phyloP scores from a whole-genome alignment of 2,888 invertebrate species.

The Fragum fragum region DNA sequence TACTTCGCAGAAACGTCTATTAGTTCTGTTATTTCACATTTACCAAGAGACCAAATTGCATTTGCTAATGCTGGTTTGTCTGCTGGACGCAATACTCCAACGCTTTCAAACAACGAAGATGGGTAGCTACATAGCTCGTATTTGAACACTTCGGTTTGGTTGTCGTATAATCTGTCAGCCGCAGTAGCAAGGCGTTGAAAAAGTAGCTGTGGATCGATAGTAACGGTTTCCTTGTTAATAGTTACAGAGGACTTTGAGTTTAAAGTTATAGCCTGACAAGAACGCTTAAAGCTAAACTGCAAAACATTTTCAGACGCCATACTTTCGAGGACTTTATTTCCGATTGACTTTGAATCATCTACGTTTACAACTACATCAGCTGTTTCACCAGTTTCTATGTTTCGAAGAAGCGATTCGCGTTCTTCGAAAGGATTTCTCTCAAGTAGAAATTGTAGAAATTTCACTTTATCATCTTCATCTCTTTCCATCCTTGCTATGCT shows the following conservation, averaged over 20 bases:
- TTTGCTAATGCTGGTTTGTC: conserved; percentile 61
- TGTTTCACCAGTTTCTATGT: too few species aligned
- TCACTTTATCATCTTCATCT: too few species aligned
- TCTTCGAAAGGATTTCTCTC: too few species aligned
- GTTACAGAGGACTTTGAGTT: neutral
- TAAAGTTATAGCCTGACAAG: conserved; percentile 33
- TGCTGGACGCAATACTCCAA: conserved; percentile 40
- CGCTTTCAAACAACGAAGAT: conserved; percentile 17
- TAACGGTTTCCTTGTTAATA: neutral
- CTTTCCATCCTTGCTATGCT: too few species aligned
- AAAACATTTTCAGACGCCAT: conserved; percentile 9
- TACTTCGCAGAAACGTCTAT: too few species aligned
- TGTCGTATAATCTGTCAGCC: conserved; percentile 1
- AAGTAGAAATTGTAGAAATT: too few species aligned
- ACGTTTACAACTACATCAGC: too few species aligned
- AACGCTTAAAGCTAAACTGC: conserved; percentile 30
- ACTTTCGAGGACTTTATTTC: neutral
- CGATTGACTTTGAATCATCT: too few species aligned
- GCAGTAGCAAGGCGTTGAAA: too few species aligned
- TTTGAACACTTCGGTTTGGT: conserved; percentile 35
- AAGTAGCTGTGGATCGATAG: conserved; percentile 1
- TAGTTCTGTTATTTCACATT: too few species aligned
- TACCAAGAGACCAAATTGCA: too few species aligned
- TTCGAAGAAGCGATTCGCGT: neutral
- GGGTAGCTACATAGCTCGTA: conserved; percentile 59